Evolutionary conservation across 2,888 invertebrate genomes (phyloP).

Genomic region (Lordiphosa fenestrarum): DNA sequence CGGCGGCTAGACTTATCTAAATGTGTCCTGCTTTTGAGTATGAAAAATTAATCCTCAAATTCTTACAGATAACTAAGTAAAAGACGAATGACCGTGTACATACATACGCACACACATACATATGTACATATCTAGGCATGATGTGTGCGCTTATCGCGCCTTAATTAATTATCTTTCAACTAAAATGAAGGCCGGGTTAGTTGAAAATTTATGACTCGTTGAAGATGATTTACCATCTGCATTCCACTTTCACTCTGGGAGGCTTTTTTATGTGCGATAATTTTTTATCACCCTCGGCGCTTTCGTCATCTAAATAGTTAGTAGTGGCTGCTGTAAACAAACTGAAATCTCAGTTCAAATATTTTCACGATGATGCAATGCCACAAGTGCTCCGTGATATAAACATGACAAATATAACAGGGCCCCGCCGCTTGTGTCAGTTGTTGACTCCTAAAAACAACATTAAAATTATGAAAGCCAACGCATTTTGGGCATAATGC

Average conservation of each 20-base stretch:
- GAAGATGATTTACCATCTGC: constrained; percentile 24
- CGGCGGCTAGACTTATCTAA: constrained; percentile 47
- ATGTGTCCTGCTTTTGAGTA: constrained; percentile 24
- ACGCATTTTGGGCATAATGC: background rate
- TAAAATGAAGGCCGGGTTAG: constrained; percentile 21
- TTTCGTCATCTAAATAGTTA: constrained; percentile 15
- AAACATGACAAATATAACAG: constrained; percentile 40
- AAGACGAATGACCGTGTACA: constrained; percentile 2
- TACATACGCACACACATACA: too few species aligned
- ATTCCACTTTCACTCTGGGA: constrained; percentile 27
- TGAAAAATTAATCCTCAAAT: constrained; percentile 36
- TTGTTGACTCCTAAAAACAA: constrained; percentile 3
- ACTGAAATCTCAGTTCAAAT: constrained; percentile 46
- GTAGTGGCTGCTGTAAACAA: constrained; percentile 31
- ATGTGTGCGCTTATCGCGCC: constrained; percentile 45
- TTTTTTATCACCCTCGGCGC: constrained; percentile 3
- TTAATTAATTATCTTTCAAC: constrained; percentile 62
- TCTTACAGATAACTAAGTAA: constrained; percentile 3
- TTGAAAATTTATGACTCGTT: constrained; percentile 14
- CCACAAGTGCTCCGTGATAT: constrained; percentile 25
- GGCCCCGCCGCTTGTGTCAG: constrained; percentile 3
- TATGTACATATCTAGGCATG: constrained; percentile 1
- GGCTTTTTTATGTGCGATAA: constrained; percentile 40
- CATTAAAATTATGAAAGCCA: constrained; percentile 20
- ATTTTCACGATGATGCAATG: constrained; percentile 61